Evolutionary conservation across 2,113 vertebrate species (phyloP), one percentile per base, ranked within the genome.

Genomic region (Catharus minimus): DNA sequence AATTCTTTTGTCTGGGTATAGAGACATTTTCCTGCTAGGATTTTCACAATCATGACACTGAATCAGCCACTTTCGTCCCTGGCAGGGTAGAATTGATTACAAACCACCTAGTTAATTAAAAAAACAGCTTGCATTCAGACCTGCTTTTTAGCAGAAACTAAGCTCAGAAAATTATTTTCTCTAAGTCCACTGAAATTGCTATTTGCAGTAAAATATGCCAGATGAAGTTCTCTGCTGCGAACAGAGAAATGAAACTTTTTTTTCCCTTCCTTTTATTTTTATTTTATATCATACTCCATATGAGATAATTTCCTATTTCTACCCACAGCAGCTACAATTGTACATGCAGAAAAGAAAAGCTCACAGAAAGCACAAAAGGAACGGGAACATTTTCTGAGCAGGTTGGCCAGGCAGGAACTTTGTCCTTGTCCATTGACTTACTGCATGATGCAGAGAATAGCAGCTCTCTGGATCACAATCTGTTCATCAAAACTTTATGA

Each of bases 21-120:
- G 58, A 90, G 65, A 69, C 38, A 13, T 82, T 85, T 91, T 79
- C 58, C 92, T 84, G 66, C 33, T 32, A 33, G 55, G 56, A 28
- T 90, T 92, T 69, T 73, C 86, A 69, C 38, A 41, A 11, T 46
- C 46, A 46, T n/a, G n/a, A 75, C 68, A 78, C 58, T 43, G 74
- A 82, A 86, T 81, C 79, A 88, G 78, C 62, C 74, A 75, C 92
- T 93, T 86, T 56, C 6, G 19, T 81, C 71, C 66, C 83, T 79
- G 56, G 74, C 78, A 90, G 74, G 50, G 55, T 47, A 58, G 77
- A 90, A 93, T 19, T 79, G 92, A 94, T 92, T 92, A 92, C 69
- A 90, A 92, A 82, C 80, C 55, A 82, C 81, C 69, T 73, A 64
- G 39, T 86, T 94, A 95, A 94, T 94, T 94, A 82, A 86, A 92